phyloP scores from a whole-genome alignment of 2,888 invertebrate genomes.

The Oscheius sp. region DNA sequence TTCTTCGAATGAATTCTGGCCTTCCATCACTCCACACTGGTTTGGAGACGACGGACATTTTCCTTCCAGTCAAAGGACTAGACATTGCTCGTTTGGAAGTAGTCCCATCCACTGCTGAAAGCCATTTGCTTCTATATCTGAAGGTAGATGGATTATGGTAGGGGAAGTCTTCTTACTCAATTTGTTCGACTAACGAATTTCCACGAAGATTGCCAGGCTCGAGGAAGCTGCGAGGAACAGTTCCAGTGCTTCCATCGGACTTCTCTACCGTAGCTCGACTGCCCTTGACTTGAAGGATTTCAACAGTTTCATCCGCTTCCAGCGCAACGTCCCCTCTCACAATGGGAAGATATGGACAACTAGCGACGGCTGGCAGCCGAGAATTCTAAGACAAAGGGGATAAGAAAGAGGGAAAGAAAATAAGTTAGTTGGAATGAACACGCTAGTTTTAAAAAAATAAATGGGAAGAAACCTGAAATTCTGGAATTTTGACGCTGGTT shows the following conservation, averaged over 20 bases:
- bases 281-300: conserved; percentile 28
- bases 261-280: conserved; percentile 36
- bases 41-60: conserved; percentile 4
- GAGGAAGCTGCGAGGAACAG: conserved; percentile 42
- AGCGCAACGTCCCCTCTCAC: conserved; percentile 35
- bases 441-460: too few relatives aligned
- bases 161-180: too few relatives aligned
- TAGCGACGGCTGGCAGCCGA: conserved; percentile 37
- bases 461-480: too few relatives aligned
- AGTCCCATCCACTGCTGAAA: conserved; percentile 9
- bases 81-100: conserved; percentile 6
- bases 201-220: conserved; percentile 40
- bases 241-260: conserved; percentile 36
- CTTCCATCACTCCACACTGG: conserved; percentile 23
- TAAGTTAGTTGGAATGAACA: too few relatives aligned
- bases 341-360: conserved; percentile 30
- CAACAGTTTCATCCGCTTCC: conserved; percentile 39
- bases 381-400: too few relatives aligned
- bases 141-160: too few relatives aligned
- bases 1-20: conserved; percentile 11
- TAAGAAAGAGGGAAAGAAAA: too few relatives aligned
- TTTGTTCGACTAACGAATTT: conserved; percentile 43
- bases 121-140: conserved; percentile 25
- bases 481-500: too few relatives aligned
- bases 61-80: conserved; percentile 2